These are phyloP conservation scores for Cyaniris semiargus DNA, from an alignment of 2,888 invertebrate species.

Conservation along the genomic window DNA sequence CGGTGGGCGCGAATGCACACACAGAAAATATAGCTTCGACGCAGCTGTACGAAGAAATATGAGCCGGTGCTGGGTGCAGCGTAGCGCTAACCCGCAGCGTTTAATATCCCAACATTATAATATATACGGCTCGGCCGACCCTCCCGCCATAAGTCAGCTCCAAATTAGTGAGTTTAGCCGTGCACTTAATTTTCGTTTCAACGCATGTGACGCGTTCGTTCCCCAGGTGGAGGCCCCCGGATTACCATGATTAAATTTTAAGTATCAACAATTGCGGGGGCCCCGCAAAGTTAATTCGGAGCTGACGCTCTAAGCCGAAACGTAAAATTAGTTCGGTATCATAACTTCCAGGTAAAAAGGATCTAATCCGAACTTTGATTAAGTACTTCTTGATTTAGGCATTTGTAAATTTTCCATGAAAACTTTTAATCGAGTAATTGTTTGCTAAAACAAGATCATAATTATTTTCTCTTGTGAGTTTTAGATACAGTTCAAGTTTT, in stretches of 20 bases:
- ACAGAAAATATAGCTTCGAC: constrained; percentile 40
- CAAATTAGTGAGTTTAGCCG: constrained; percentile 60
- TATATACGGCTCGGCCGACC: constrained; percentile 58
- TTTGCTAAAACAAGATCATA: not conserved
- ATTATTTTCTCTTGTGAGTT: not conserved
- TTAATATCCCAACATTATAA: constrained; percentile 62
- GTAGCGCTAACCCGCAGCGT: constrained; percentile 51
- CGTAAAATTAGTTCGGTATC: constrained; percentile 17
- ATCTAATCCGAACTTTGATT: not conserved
- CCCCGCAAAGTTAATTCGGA: constrained; percentile 12
- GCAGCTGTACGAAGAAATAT: constrained; percentile 56
- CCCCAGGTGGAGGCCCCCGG: constrained; percentile 38
- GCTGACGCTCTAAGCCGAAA: constrained; percentile 1
- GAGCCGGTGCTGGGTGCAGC: constrained; percentile 52
- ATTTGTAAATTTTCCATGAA: not conserved
- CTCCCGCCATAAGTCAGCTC: constrained; percentile 55
- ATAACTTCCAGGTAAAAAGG: constrained; percentile 24
- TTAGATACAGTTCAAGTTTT: not conserved
- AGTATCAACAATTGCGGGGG: constrained; percentile 35
- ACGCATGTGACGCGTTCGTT: constrained; percentile 47
- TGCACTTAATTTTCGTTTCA: constrained; percentile 60
- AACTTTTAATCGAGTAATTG: constrained; percentile 4
- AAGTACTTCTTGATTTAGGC: constrained; percentile 1
- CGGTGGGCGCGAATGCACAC: constrained; percentile 27
- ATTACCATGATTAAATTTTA: constrained; percentile 44